Conservation (phyloP, 1,140 invertebrate genomes). For the Phymorhynchus buccinoides region DNA sequence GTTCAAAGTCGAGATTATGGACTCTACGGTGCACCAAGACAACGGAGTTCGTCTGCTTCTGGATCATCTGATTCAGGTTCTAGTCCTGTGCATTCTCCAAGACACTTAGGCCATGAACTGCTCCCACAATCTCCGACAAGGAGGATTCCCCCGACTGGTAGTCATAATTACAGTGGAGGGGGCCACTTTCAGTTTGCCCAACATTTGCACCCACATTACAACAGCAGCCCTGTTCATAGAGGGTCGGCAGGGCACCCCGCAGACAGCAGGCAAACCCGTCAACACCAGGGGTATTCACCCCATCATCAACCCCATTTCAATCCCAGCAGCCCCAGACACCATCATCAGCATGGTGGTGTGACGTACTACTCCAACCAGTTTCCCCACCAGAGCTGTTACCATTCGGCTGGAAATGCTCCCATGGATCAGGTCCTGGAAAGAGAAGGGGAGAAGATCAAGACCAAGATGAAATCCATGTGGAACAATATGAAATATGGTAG, state of each 20-base stretch:
- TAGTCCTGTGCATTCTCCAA: constrained; percentile 8
- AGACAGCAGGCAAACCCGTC: background rate
- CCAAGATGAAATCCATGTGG: constrained; percentile 87
- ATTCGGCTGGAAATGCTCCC: constrained; percentile 23
- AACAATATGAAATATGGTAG: constrained; percentile 91
- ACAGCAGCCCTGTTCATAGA: background rate
- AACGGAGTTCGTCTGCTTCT: background rate
- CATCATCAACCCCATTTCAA: background rate
- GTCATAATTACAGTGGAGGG: background rate
- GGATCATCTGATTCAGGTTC: background rate
- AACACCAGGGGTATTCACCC: background rate
- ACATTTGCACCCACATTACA: background rate
- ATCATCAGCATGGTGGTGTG: background rate
- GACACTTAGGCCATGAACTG: background rate
- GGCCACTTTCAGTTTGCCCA: background rate
- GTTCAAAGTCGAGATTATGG: background rate
- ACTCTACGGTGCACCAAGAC: background rate
- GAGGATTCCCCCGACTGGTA: background rate
- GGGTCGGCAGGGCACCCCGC: background rate
- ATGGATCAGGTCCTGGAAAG: constrained; percentile 46
- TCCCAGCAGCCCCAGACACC: background rate
- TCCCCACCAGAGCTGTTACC: constrained; percentile 38
- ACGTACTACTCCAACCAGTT: constrained; percentile 28
- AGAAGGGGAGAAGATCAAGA: constrained; percentile 83
- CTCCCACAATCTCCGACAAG: background rate